phyloP scores from a whole-genome alignment of 1,140 invertebrate genomes.

The Subanguina moxae region DNA sequence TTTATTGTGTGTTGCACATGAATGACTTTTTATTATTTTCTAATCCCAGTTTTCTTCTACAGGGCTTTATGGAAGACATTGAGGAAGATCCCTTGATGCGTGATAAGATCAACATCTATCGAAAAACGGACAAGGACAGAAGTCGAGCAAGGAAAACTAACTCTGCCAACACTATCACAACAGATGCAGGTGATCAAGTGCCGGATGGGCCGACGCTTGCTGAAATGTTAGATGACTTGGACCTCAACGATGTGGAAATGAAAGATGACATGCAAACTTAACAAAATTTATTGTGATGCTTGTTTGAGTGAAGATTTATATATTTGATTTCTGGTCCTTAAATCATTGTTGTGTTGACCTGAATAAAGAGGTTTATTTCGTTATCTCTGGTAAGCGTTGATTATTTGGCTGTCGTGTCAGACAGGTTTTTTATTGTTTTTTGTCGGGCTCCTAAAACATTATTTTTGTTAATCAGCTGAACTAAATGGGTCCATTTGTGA shows the following conservation, averaged over 20 bases:
- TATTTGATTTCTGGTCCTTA: too few relatives aligned
- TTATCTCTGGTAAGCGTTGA: too few relatives aligned
- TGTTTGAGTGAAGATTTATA: too few relatives aligned
- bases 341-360: too few relatives aligned
- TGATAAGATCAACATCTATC: conserved; percentile 89
- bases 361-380: too few relatives aligned
- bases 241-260: conserved; percentile 58
- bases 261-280: too few relatives aligned
- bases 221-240: conserved; percentile 93
- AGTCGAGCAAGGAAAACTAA: conserved; percentile 4
- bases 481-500: too few relatives aligned
- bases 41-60: conserved; percentile 16
- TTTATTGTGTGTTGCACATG: conserved; percentile 34
- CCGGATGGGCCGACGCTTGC: conserved; percentile 79
- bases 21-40: neutral
- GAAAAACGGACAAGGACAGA: conserved; percentile 61
- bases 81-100: conserved; percentile 86
- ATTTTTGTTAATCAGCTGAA: too few relatives aligned
- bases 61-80: conserved; percentile 83
- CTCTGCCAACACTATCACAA: conserved; percentile 56
- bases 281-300: too few relatives aligned
- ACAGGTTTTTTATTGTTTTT: too few relatives aligned
- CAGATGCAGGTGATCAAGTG: conserved; percentile 59
- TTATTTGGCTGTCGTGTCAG: too few relatives aligned
- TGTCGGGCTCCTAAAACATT: too few relatives aligned